phyloP scores from a whole-genome alignment of 2,797 vertebrate species.

The Dallia pectoralis region DNA sequence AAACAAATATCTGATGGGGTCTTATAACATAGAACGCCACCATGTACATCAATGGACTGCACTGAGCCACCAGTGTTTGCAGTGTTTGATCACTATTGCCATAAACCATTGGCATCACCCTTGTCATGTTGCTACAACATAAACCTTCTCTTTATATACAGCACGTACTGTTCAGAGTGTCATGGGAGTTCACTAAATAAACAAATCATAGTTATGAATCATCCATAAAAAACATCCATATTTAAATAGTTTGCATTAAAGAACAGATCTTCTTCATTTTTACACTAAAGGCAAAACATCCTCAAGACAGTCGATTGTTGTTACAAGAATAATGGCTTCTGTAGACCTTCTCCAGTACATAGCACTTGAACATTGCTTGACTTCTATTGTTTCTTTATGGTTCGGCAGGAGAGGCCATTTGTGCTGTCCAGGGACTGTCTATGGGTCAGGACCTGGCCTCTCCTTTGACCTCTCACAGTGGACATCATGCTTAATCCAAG shows the following conservation, averaged over 20 bases:
- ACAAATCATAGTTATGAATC: slow-evolving; percentile 33
- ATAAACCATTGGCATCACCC: slow-evolving; percentile 18
- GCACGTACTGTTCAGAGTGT: slow-evolving; percentile 22
- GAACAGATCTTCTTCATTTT: slow-evolving; percentile 40
- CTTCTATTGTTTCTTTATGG: not conserved
- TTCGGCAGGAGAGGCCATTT: not conserved
- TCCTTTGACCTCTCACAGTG: slow-evolving; percentile 10
- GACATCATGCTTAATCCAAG: slow-evolving; percentile 13
- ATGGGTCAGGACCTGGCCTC: slow-evolving; percentile 2
- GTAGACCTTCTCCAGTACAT: slow-evolving; percentile 33
- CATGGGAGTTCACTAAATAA: slow-evolving; percentile 23
- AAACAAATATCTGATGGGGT: slow-evolving; percentile 13
- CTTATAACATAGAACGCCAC: slow-evolving; percentile 13
- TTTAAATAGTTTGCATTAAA: slow-evolving; percentile 52
- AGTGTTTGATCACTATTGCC: not conserved
- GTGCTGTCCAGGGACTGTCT: not conserved
- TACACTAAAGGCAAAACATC: slow-evolving; percentile 46
- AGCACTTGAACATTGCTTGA: not conserved
- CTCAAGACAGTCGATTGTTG: slow-evolving; percentile 51
- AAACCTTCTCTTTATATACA: slow-evolving; percentile 28
- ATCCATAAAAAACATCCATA: slow-evolving; percentile 43
- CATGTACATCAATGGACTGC: not conserved
- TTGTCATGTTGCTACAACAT: slow-evolving; percentile 18
- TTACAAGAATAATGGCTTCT: slow-evolving; percentile 72
- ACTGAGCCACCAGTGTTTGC: not conserved